Evolutionary conservation across 2,113 vertebrate species (phyloP), one percentile per base, ranked within the genome.

Genomic region (Poicephalus gulielmi): DNA sequence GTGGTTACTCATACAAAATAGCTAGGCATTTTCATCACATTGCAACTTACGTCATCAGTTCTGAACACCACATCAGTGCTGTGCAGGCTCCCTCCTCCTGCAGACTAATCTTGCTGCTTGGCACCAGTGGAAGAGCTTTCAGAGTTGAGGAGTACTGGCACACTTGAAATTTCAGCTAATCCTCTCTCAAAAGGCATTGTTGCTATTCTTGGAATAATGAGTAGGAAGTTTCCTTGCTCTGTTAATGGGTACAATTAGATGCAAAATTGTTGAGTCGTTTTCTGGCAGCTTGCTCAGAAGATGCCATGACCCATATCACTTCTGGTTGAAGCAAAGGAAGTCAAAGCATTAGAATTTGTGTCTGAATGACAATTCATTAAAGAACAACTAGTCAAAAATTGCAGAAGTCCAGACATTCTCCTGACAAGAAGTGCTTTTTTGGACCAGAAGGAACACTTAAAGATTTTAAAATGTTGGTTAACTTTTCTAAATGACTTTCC

Each of bases 221-320:
- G 86, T 93, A 90, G 69, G 90, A 93, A 82, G 88, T 91, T 89
- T 95, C 41, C 83, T 94, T 94, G 76, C 79, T 94, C 76, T 78
- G 46, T 70, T 95, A 93, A 86, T 92, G 80, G 92, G 46, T 67
- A 77, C 46, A 90, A 78, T 83, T 86, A 94, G 76, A 95, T 37
- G 60, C 33, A 79, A 68, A 86, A 90, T 33, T 37, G 31, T 75
- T 60, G 67, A 79, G 47, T 53, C 3, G 8, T 84, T 94, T 92
- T 93, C 86, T 95, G 86, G 67, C 60, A 83, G 83, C 64, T 86
- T 86, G 62, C 47, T 88, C 86, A 71, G 53, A 67, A 83, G 82
- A 74, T 91, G 90, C n/a, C 43, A 20, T 76, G 77, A 86, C 79
- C 90, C 30, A 10, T 47, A 81, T 64, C 55, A 27, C 55, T 92